phyloP scores from a whole-genome alignment of 2,113 vertebrate species.

The Albula goreensis region DNA sequence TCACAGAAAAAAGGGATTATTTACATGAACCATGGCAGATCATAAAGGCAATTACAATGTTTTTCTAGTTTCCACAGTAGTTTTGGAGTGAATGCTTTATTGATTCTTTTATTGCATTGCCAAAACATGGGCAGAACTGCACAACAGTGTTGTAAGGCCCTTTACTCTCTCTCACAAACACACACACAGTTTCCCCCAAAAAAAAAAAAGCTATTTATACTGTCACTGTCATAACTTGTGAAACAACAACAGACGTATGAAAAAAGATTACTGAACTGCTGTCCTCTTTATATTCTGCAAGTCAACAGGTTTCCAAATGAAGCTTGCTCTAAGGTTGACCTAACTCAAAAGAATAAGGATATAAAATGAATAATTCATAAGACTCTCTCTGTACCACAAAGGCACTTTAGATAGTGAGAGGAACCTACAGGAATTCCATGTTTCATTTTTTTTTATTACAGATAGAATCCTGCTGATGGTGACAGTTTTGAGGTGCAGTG shows the following conservation, averaged over 20 bases:
- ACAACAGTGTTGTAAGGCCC: not conserved
- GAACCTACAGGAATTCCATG: not conserved
- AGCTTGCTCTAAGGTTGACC: not conserved
- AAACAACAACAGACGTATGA: not conserved
- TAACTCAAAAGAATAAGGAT: not conserved
- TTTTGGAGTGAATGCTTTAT: not conserved
- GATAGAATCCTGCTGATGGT: conserved; percentile 7
- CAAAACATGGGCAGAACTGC: not conserved
- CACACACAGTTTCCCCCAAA: not conserved
- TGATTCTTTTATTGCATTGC: not conserved
- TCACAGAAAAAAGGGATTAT: not conserved
- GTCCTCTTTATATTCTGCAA: not conserved
- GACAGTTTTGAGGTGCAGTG: not conserved
- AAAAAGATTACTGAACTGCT: not conserved
- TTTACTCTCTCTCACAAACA: not conserved
- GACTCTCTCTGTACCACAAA: not conserved
- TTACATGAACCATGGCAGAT: not conserved
- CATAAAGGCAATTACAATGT: not conserved
- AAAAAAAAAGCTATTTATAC: not conserved
- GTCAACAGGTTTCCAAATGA: not conserved
- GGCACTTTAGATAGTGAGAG: not conserved
- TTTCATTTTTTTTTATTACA: conserved; percentile 28
- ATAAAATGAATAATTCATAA: not conserved
- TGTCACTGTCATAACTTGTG: not conserved
- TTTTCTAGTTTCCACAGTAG: not conserved